Evolutionary conservation across 2,888 invertebrate species (phyloP).

Genomic region (Nomada flava): DNA sequence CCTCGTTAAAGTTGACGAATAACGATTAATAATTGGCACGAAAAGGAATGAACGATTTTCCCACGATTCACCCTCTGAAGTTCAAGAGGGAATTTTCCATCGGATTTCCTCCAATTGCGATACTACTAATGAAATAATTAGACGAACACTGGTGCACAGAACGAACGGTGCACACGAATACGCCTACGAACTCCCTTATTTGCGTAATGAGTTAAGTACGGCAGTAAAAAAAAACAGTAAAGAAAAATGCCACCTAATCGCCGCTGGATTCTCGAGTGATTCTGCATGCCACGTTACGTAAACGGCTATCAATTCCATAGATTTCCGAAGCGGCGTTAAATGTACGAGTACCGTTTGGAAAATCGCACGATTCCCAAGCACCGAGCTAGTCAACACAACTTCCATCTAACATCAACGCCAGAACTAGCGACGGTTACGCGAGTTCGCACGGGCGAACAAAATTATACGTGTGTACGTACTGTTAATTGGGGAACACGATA

Average conservation of each 20-base stretch:
- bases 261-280: slow-evolving; percentile 38
- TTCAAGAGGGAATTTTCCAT: no score
- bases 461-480: no score
- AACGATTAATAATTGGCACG: not conserved
- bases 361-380: not conserved
- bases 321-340: slow-evolving; percentile 33
- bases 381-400: no score
- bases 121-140: no score
- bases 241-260: slow-evolving; percentile 59
- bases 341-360: slow-evolving; percentile 6
- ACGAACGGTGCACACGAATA: slow-evolving; percentile 23
- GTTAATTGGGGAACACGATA: no score
- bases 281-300: slow-evolving; percentile 50
- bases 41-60: not conserved
- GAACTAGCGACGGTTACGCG: no score
- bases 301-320: slow-evolving; percentile 52
- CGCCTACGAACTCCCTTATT: slow-evolving; percentile 37
- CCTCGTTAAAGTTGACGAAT: not conserved
- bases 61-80: no score
- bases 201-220: slow-evolving; percentile 55
- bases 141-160: slow-evolving; percentile 10
- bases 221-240: not conserved
- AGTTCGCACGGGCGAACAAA: no score
- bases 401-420: no score
- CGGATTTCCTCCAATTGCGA: not conserved